These are phyloP conservation scores for Otus sunia DNA, from an alignment of 2,113 vertebrate species.

Conservation along the genomic window DNA sequence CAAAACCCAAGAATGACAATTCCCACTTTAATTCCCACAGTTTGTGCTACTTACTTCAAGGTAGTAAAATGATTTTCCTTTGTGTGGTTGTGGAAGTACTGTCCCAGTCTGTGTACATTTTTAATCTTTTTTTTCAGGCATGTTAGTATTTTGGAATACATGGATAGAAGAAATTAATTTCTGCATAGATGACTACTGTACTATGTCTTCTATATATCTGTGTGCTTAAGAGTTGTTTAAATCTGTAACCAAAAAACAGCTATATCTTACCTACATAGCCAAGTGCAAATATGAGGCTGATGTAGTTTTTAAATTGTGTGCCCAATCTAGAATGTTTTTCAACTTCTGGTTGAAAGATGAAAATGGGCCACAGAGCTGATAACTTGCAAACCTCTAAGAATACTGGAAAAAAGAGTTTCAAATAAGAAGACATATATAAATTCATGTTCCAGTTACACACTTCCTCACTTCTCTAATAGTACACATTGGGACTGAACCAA, in stretches of 20 bases:
- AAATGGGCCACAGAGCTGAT: not conserved
- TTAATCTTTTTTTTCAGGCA: not conserved
- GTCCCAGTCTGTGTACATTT: not conserved
- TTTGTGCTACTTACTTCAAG: not conserved
- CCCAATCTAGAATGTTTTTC: not conserved
- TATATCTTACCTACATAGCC: not conserved
- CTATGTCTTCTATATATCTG: not conserved
- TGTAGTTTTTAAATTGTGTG: not conserved
- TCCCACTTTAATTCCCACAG: not conserved
- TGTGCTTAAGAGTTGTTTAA: not conserved
- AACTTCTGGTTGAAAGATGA: not conserved
- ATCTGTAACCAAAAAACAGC: not conserved
- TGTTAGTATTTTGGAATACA: not conserved
- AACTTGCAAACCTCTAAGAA: not conserved
- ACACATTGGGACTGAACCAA: not conserved
- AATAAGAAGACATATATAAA: not conserved
- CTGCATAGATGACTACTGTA: not conserved
- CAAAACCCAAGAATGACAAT: not conserved
- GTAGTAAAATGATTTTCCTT: not conserved
- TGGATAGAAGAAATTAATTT: not conserved
- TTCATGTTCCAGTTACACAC: not conserved
- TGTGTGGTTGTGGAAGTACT: not conserved
- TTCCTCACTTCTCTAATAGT: not conserved
- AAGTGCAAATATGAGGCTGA: not conserved
- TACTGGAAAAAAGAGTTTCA: not conserved